phyloP scores from a whole-genome alignment of 2,113 vertebrate species.

The Forbesichthys papilliferus region DNA sequence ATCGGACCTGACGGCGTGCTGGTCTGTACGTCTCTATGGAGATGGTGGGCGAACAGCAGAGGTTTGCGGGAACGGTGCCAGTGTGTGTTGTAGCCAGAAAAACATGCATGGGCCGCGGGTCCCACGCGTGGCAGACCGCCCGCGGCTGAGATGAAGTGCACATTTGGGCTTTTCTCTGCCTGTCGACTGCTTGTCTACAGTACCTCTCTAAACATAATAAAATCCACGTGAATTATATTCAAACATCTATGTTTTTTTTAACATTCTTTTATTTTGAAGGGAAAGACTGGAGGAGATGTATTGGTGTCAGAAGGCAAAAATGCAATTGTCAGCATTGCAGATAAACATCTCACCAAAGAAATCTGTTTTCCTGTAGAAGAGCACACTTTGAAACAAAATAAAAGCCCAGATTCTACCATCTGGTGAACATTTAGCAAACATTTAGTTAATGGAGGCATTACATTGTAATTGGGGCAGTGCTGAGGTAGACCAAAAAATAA shows the following conservation, averaged over 20 bases:
- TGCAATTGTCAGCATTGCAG: neutral
- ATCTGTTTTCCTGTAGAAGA: slow-evolving; percentile 6
- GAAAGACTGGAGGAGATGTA: neutral
- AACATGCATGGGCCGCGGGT: neutral
- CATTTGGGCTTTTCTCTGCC: slow-evolving; percentile 13
- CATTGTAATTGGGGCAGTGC: slow-evolving; percentile 21
- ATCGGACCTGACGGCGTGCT: slow-evolving; percentile 3
- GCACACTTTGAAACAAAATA: slow-evolving; percentile 1
- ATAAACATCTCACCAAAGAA: neutral
- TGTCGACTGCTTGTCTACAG: slow-evolving; percentile 5
- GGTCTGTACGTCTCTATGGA: slow-evolving; percentile 20
- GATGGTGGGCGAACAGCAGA: neutral
- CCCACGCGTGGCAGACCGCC: neutral
- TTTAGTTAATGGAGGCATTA: slow-evolving; percentile 12
- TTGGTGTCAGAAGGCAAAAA: neutral
- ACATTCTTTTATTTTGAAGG: no score
- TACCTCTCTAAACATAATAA: slow-evolving; percentile 2
- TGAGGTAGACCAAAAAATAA: slow-evolving; percentile 10
- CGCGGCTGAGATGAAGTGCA: slow-evolving; percentile 34
- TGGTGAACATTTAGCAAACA: slow-evolving; percentile 39
- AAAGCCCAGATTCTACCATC: slow-evolving; percentile 28
- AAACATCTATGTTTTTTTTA: no score
- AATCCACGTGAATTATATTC: no score
- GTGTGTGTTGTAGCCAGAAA: neutral
- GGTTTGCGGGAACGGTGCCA: slow-evolving; percentile 12